Evolutionary conservation across 2,888 invertebrate species (phyloP), one percentile per base, ranked within the genome.

Genomic region (Drosophila mayaguana): DNA sequence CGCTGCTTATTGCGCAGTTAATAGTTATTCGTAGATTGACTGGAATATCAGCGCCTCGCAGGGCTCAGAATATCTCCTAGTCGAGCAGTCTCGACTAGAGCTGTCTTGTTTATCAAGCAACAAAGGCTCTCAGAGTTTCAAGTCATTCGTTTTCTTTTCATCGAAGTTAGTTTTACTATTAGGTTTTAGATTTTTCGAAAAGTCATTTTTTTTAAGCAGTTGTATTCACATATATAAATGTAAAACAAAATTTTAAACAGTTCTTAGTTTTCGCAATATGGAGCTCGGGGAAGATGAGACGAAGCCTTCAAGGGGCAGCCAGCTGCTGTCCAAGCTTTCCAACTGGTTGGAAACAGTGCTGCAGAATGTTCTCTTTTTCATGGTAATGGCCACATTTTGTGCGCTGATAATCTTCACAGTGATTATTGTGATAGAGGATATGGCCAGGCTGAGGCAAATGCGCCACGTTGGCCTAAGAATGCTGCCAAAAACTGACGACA

Each of bases 291-390:
- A 53, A 62, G 38, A 25, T 1, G 51, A 65, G 11, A 7, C 11
- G 0, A 68, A 71, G 18, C 18, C 12, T 3, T 40, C 54, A n/a
- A 28, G 12, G 16, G 40, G 11, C 1, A 28, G 18, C 2, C 48
- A 25, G 4, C 40, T 50, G 4, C 8, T 57, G 0, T 20, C 42
- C 1, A 36, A n/a, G 6, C 6, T 40, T 0, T 3, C 6, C 50
- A n/a, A n/a, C 60, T 32, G 45, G 36, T 0, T 72, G 7, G 56
- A 38, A 2, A 22, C 40, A 7, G 18, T 81, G 48, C 32, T 80
- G 16, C 67, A 75, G 46, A 76, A 81, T 22, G 22, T 72, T 9
- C 8, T 82, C 6, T 79, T 64, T 12, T 76, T 79, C 32, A 20
- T 79, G 3, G n/a, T 73, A 6, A 20, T 82, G 36, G 51, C 61